Percentiles rank a stretch among this genome's conserved stretches.
These are phyloP conservation scores for Melipona beecheii DNA, from an alignment of 2,888 invertebrate species.

Conservation along the genomic window DNA sequence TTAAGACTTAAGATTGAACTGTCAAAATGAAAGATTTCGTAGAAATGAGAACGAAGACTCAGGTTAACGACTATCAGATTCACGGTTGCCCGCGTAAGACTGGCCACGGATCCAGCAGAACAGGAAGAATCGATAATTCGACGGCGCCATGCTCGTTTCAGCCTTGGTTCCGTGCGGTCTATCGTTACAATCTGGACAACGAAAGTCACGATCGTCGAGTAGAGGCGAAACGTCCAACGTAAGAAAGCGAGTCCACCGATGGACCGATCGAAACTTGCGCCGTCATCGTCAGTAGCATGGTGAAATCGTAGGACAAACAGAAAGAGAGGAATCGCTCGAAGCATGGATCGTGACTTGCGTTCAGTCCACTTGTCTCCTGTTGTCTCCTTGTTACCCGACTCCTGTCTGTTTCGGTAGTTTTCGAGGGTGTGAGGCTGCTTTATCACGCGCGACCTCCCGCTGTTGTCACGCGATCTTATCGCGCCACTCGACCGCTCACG, in stretches of 20 bases:
- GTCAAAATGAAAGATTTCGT: not conserved
- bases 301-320: slow-evolving; percentile 28
- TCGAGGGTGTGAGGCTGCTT: slow-evolving; percentile 67
- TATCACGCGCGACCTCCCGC: slow-evolving; percentile 78
- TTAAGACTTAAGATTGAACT: not conserved
- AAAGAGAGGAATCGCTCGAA: slow-evolving; percentile 15
- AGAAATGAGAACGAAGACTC: not conserved
- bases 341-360: slow-evolving; percentile 67
- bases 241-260: slow-evolving; percentile 26
- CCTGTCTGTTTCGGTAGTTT: slow-evolving; percentile 70
- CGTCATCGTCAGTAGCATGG: slow-evolving; percentile 78
- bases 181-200: slow-evolving; percentile 60
- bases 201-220: slow-evolving; percentile 59
- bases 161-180: slow-evolving; percentile 49
- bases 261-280: slow-evolving; percentile 60
- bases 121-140: slow-evolving; percentile 49
- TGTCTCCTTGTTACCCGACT: slow-evolving; percentile 69
- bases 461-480: slow-evolving; percentile 82
- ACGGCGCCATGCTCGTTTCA: slow-evolving; percentile 58
- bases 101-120: slow-evolving; percentile 31
- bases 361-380: slow-evolving; percentile 60
- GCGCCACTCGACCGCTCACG: slow-evolving; percentile 32
- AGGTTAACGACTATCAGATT: not conserved
- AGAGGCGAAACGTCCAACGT: slow-evolving; percentile 20
- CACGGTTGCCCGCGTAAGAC: not conserved